These are phyloP conservation scores for Plutella xylostella DNA, from an alignment of 2,888 invertebrate genomes.

Conservation along the genomic window DNA sequence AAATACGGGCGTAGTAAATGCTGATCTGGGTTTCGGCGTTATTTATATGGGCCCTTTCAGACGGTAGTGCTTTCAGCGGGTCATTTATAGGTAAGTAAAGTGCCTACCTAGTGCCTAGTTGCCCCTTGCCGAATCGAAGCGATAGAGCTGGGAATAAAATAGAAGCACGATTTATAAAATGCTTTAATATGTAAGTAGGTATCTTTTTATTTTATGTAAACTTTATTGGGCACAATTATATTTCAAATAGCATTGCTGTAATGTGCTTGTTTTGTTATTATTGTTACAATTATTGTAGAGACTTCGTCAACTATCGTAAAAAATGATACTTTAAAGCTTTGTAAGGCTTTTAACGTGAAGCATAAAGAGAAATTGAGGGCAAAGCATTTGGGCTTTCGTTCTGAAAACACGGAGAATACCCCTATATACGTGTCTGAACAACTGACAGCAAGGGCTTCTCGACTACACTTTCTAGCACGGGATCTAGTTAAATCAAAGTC, in stretches of 20 bases:
- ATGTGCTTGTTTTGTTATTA: too few relatives aligned
- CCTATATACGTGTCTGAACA: slow-evolving; percentile 5
- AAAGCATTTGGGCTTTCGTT: neutral
- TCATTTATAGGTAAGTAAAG: neutral
- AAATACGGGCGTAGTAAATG: slow-evolving; percentile 31
- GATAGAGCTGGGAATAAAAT: too few relatives aligned
- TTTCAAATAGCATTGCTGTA: too few relatives aligned
- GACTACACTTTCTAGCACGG: neutral
- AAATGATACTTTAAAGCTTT: neutral
- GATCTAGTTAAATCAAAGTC: slow-evolving; percentile 2
- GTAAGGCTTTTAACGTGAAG: neutral
- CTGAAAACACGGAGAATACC: neutral
- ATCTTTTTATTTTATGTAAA: too few relatives aligned
- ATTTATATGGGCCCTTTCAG: slow-evolving; percentile 60
- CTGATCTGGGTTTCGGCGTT: slow-evolving; percentile 37
- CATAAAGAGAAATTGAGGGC: neutral
- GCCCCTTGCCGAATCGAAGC: neutral
- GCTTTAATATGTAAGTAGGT: neutral
- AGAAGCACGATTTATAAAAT: neutral
- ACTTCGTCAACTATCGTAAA: neutral
- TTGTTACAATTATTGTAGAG: neutral
- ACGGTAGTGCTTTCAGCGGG: slow-evolving; percentile 55
- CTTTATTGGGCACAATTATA: too few relatives aligned
- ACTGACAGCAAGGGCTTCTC: neutral
- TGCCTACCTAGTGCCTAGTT: neutral